Conservation (phyloP, 2,888 invertebrate species). For the Oxystoma pomonae region DNA sequence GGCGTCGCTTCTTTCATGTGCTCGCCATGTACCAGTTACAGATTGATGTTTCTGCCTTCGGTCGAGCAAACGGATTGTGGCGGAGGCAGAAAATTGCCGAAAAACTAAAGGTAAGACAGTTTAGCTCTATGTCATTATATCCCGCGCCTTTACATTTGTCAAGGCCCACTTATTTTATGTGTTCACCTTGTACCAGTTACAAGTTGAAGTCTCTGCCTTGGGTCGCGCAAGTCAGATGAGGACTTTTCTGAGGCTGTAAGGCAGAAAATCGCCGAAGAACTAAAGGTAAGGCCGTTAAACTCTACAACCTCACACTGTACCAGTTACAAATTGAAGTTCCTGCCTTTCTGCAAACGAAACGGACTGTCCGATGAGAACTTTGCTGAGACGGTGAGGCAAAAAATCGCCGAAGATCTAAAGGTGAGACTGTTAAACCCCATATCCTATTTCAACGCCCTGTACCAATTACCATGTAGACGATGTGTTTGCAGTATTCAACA, state of each 20-base stretch:
- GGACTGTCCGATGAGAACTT: conserved; percentile 54
- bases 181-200: conserved; percentile 64
- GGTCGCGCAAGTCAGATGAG: conserved; percentile 49
- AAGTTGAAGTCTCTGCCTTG: conserved; percentile 56
- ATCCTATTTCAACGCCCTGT: conserved; percentile 63
- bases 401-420: conserved; percentile 52
- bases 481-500: too few relatives aligned
- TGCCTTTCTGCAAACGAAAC: conserved; percentile 51
- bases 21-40: conserved; percentile 63
- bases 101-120: conserved; percentile 50
- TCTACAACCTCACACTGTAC: conserved; percentile 68
- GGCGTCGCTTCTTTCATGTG: too few relatives aligned
- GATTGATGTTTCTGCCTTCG: conserved; percentile 54
- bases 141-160: too few relatives aligned
- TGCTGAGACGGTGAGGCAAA: conserved; percentile 51
- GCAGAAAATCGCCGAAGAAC: conserved; percentile 50
- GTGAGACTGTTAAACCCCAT: conserved; percentile 62
- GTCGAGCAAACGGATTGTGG: conserved; percentile 51
- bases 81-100: conserved; percentile 54
- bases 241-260: conserved; percentile 56
- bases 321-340: conserved; percentile 57
- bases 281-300: conserved; percentile 54
- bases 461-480: too few relatives aligned
- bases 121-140: too few relatives aligned
- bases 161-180: conserved; percentile 72